Evolutionary conservation across 1,140 invertebrate genomes (phyloP), one percentile per base, ranked within the genome.

Genomic region (Streblospio benedicti): DNA sequence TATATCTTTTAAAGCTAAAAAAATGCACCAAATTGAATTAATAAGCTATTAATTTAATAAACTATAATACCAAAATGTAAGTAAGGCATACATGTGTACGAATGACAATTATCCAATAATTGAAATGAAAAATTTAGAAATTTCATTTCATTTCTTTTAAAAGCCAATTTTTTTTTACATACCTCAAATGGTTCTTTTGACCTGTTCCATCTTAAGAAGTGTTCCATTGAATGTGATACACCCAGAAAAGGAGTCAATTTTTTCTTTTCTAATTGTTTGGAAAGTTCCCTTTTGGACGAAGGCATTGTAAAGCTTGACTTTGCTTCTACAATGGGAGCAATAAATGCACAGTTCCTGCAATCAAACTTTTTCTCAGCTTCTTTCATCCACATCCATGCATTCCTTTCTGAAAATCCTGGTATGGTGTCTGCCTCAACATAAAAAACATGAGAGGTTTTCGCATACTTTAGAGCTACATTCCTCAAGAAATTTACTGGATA

Each of bases 401-500:
- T n/a, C 23, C 45, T 23, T 47, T 47, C 45, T 23, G 23, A 27
- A 28, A 47, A 47, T n/a, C 9, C 45, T 28, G 45, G 45, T 47
- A 47, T 47, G 5, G 30, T 47, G 45, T 47, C 45, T 6, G 45
- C 45, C 6, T 47, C 45, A 28, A 47, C 45, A 28, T 27, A 47
- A 28, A 47, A 47, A 23, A 47, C 45, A 14, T 47, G 45, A 14
- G 45, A 47, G 23, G 45, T 47, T 28, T 27, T 2, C 23, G 23
- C 45, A 28, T 47, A 27, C n/a, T 47, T 28, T 23, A 47, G 45
- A 23, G 45, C 45, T 9, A 47, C 45, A 28, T 47, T 47, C 5
- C 45, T 23, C 6, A 47, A 28, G 45, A 47, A 47, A 12, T 47
- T 47, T 28, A 47, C 45, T n/a, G 45, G 45, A 47, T 47, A 47